Base-by-base conservation (phyloP, 2,797 vertebrate species). In the Pristis pectinata region DNA sequence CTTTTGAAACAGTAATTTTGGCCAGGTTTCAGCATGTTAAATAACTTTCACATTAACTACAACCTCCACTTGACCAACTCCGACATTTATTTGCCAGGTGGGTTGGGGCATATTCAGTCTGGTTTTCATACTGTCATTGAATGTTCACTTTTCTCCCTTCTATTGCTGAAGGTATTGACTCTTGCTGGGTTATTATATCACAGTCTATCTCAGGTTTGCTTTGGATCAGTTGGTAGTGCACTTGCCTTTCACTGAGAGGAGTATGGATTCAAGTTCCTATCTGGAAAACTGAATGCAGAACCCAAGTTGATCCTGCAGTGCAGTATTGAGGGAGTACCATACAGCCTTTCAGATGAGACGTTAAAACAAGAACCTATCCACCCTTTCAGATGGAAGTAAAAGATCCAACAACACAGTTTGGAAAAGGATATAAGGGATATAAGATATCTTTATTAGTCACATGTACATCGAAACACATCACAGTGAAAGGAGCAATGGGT, bases 21-120 rank as follows among this genome's bases (percentile, higher is more conserved):
- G 85, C 85, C 53, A 89, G 1, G n/a, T 15, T 89, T 64, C 56
- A 61, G 37, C 22, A n/a, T 8, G 15, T 89, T 59, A 64, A 61
- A 89, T 64, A 89, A 17, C 61, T 87, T 87, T 87, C 49, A n/a
- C 30, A 59, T 87, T 59, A 87, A 87, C 83, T 59, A 53, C 30
- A 87, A 59, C 34, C 27, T 85, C 82, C 49, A 85, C 44, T 34
- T 87, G 85, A 64, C 85, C 27, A 30, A 37, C 0, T 89, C 59
- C 85, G 89, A 30, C 56, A 89, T n/a, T 53, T 87, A 56, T 24
- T 87, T 56, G 61, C 85, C 59, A 64, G 56, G 19, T 34, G 59
- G 15, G 22, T 37, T 64, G 1, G 59, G n/a, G 6, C 5, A 22
- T 91, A 22, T 87, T n/a, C 87, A 91, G n/a, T 22, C 56, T 7